These are phyloP conservation scores for Trogon surrucura DNA, from an alignment of 2,113 vertebrate genomes.

Conservation along the genomic window DNA sequence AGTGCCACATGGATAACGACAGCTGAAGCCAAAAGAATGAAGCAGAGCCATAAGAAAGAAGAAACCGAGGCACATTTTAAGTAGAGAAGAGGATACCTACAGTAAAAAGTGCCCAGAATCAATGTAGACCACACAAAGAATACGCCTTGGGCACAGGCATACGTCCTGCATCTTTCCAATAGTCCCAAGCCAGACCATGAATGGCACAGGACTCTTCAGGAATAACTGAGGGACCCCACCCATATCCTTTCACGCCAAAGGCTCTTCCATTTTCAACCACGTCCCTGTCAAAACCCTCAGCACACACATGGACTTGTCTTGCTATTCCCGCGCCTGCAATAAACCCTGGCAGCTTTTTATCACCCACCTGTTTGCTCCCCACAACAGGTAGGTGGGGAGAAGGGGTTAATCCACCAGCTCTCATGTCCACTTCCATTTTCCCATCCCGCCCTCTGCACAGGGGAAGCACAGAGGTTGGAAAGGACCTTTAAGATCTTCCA, in stretches of 20 bases:
- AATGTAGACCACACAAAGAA: rapidly evolving
- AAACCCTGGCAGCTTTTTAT: neutral
- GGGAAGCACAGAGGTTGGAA: too few relatives aligned
- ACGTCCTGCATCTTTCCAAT: neutral
- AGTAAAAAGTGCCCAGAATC: neutral
- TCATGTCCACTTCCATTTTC: neutral
- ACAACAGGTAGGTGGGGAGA: neutral
- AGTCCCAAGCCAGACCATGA: neutral
- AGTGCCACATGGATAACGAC: neutral
- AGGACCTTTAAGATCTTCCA: too few relatives aligned
- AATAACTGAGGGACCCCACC: neutral
- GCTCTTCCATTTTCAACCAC: neutral
- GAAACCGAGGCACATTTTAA: neutral
- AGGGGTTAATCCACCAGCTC: neutral
- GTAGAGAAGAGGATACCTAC: neutral
- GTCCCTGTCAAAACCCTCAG: neutral
- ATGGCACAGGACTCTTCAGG: neutral
- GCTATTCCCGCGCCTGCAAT: neutral
- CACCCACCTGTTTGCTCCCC: neutral
- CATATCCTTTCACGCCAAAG: neutral
- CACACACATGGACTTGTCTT: neutral
- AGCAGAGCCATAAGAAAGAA: neutral
- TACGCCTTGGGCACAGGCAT: neutral
- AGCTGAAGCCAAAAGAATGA: neutral
- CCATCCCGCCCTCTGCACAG: neutral